Base-by-base conservation (phyloP, 2,113 vertebrate species). In the Orthonyx spaldingii region DNA sequence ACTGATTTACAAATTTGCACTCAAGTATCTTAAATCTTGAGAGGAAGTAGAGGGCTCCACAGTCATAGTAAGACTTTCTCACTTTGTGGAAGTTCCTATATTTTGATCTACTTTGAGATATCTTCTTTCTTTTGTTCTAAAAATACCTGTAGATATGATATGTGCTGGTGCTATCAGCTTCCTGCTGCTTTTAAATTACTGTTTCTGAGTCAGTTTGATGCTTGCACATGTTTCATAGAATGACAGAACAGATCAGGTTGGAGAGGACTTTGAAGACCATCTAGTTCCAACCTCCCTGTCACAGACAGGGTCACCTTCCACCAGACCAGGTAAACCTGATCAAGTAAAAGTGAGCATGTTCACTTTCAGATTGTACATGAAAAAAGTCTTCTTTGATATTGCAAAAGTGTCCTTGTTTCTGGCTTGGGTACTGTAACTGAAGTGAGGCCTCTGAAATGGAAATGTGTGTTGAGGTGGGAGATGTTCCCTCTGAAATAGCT, bases 41-140 rank as follows among this genome's bases (percentile, higher is more conserved):
- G 71, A 93, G 90, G 85, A 95, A 84, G 57, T 14, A 20, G 32
- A 76, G n/a, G 24, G 37, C 50, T 80, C 41, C 53, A 69, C 41
- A 80, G 64, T 96, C 81, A 68, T 86, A 88, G 18, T 61, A 88
- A 92, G 65, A 96, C 61, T 85, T 78, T 42, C 41, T 84, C 9
- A 35, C 13, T 83, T 56, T 8, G 49, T 93, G 37, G 20, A 83
- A 85, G 46, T 69, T 71, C 84, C 49, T 79, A 1, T 37, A 35
- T 71, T 91, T 84, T 86, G 52, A 90, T 80, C 68, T 92, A 3
- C 71, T 59, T 12, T 53, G 46, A 76, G 59, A 16, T 56, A 60
- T 41, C 87, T 70, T 75, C 33, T 84, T 90, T 59, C 33, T 68
- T 95, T 64, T 76, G 17, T 69, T 83, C 85, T 95, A 85, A 96